These are phyloP conservation scores for Hepsetus odoe DNA, from an alignment of 2,113 vertebrate species.

Conservation along the genomic window DNA sequence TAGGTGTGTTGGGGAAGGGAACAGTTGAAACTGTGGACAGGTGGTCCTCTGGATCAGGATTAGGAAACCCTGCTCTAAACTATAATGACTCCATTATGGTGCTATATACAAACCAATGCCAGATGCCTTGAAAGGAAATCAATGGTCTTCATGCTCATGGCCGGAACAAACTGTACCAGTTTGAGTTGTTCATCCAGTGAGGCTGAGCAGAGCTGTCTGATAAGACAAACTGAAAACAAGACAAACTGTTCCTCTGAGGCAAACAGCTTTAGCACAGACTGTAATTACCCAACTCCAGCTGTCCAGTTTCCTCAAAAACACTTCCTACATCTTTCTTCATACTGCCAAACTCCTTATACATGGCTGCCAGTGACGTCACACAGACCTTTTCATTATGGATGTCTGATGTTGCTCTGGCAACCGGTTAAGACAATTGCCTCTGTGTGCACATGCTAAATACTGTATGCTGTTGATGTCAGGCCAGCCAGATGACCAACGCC, in stretches of 20 bases:
- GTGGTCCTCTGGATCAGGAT: background rate
- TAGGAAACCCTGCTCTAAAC: background rate
- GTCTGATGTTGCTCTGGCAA: conserved; percentile 61
- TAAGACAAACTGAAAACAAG: conserved; percentile 2
- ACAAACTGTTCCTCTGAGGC: conserved; percentile 11
- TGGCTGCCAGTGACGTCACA: conserved; percentile 55
- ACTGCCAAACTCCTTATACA: conserved; percentile 40
- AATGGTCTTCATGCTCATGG: background rate
- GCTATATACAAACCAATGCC: background rate
- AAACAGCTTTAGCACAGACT: conserved; percentile 20
- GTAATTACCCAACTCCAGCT: conserved; percentile 31
- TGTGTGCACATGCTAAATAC: conserved; percentile 60
- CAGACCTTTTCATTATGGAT: conserved; percentile 52
- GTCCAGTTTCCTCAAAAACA: conserved; percentile 7
- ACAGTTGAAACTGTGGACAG: background rate
- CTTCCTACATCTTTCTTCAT: conserved; percentile 37
- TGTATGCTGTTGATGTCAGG: conserved; percentile 56
- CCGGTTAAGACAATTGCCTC: conserved; percentile 64
- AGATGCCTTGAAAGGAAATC: background rate
- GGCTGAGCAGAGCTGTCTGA: background rate
- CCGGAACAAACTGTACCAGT: background rate
- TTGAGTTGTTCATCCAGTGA: background rate
- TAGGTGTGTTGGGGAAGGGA: too few relatives aligned
- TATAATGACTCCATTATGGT: background rate
- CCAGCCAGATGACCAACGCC: conserved; percentile 46